phyloP scores from a whole-genome alignment of 2,888 invertebrate genomes.

The Leucophora obtusa region DNA sequence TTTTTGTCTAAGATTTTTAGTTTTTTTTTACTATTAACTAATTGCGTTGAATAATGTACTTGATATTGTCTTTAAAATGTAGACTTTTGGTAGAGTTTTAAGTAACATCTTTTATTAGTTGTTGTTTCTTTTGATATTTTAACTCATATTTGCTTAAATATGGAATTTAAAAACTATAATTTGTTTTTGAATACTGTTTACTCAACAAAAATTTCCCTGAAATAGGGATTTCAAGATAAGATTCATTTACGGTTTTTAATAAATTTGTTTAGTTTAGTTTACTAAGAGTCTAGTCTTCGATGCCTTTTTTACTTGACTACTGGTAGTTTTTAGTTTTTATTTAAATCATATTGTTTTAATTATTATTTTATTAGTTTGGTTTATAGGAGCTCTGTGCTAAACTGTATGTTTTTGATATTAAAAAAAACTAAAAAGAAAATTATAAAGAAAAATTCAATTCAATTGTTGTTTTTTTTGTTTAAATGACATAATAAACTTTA shows the following conservation, averaged over 20 bases:
- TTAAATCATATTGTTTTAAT: background rate
- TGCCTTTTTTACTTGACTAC: constrained; percentile 31
- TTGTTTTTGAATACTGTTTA: too few relatives aligned
- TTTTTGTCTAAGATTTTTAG: background rate
- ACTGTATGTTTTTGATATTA: background rate
- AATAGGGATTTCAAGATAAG: background rate
- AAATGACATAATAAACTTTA: constrained; percentile 25
- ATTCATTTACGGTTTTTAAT: constrained; percentile 11
- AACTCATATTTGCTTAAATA: too few relatives aligned
- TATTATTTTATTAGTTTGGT: constrained; percentile 10
- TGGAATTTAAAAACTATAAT: too few relatives aligned
- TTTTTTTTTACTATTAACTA: background rate
- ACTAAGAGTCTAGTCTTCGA: constrained; percentile 54
- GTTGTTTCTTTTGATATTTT: background rate
- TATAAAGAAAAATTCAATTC: constrained; percentile 7
- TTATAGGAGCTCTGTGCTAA: constrained; percentile 30
- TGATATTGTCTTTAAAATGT: background rate
- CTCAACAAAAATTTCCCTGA: background rate
- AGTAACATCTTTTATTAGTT: background rate
- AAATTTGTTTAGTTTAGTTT: constrained; percentile 13
- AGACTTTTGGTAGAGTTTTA: background rate
- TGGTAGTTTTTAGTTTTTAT: constrained; percentile 31
- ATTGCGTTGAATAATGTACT: background rate
- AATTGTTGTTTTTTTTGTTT: constrained; percentile 13
- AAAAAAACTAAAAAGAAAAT: constrained; percentile 17